A percentile compares a stretch with the other conserved stretches of the same genome.
phyloP scores from a whole-genome alignment of 2,888 invertebrate genomes.

The Baccha elongata region DNA sequence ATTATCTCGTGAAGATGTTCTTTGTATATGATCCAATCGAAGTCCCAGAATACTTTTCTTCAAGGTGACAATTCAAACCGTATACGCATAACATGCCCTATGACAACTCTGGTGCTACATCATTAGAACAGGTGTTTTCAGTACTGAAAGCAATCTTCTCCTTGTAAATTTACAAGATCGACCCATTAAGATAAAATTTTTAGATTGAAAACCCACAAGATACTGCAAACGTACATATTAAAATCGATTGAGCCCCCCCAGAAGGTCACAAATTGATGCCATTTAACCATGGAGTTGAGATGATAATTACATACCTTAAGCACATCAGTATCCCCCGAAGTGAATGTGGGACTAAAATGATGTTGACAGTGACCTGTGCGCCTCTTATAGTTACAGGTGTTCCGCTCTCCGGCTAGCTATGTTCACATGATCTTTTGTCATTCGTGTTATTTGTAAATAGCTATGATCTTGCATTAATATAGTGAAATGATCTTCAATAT shows the following conservation, averaged over 20 bases:
- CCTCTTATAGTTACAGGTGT: constrained; percentile 70
- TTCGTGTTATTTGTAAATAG: constrained; percentile 36
- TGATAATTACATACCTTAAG: constrained; percentile 65
- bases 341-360: constrained; percentile 62
- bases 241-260: constrained; percentile 63
- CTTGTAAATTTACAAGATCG: constrained; percentile 52
- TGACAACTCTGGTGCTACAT: constrained; percentile 41
- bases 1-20: too few species aligned
- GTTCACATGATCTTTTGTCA: constrained; percentile 49
- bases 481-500: constrained; percentile 32
- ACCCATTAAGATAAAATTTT: constrained; percentile 64
- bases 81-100: constrained; percentile 26
- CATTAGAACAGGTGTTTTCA: constrained; percentile 64
- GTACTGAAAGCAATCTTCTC: constrained; percentile 45
- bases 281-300: constrained; percentile 68
- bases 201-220: constrained; percentile 54
- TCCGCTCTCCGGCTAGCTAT: constrained; percentile 42
- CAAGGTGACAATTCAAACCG: constrained; percentile 28
- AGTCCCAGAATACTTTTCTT: background rate
- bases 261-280: constrained; percentile 71
- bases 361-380: constrained; percentile 74
- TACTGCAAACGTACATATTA: constrained; percentile 38
- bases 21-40: background rate
- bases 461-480: background rate
- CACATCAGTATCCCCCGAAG: constrained; percentile 28